These are phyloP conservation scores for Alectura lathami DNA, from an alignment of 2,113 vertebrate species.

Conservation along the genomic window DNA sequence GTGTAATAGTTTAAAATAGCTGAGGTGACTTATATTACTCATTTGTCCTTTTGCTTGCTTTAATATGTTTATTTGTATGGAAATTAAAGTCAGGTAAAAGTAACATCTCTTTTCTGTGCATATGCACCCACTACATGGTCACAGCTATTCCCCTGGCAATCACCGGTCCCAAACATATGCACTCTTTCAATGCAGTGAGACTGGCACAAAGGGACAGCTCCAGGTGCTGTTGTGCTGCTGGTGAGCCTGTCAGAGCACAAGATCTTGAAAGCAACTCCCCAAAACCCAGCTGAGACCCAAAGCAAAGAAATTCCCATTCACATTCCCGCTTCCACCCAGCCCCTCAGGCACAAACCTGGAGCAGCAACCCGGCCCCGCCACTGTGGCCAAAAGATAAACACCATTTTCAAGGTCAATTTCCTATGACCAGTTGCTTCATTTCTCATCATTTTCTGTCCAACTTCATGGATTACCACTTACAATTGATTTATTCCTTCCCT, in stretches of 20 bases:
- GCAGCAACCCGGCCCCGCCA: background rate
- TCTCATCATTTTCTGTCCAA: conserved; percentile 71
- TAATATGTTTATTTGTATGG: conserved; percentile 44
- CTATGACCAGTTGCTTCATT: conserved; percentile 67
- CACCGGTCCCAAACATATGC: background rate
- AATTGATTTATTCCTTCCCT: conserved; percentile 71
- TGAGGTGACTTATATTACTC: conserved; percentile 22
- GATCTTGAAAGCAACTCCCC: background rate
- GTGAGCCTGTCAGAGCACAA: background rate
- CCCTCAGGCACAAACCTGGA: background rate
- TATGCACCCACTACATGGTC: background rate
- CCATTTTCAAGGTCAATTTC: conserved; percentile 75
- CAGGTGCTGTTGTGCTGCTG: background rate
- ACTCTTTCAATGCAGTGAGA: background rate
- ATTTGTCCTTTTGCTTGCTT: background rate
- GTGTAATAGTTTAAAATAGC: conserved; percentile 40
- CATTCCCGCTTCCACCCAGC: background rate
- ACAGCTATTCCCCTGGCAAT: background rate
- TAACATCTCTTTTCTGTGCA: background rate
- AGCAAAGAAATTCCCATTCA: conserved; percentile 17
- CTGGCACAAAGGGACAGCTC: background rate
- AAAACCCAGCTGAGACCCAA: conserved; percentile 13
- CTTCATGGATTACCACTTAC: conserved; percentile 74
- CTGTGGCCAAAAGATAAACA: conserved; percentile 49
- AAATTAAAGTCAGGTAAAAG: conserved; percentile 48